A percentile compares a stretch with the other conserved stretches of the same genome.
phyloP scores from a whole-genome alignment of 2,797 vertebrate species.

The Cryptoblepharus egeriae region DNA sequence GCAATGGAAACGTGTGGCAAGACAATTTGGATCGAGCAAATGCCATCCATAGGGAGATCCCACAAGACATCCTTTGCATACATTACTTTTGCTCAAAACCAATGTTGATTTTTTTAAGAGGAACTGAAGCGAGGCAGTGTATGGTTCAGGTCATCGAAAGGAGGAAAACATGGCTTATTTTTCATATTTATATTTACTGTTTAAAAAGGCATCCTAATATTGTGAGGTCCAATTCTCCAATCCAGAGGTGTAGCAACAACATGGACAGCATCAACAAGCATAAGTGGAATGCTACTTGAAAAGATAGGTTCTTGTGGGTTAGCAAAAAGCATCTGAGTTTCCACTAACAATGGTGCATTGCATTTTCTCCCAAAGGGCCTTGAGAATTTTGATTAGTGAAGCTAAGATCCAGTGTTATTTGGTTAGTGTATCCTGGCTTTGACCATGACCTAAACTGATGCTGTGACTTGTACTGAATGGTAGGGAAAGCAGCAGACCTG shows the following conservation, averaged over 20 bases:
- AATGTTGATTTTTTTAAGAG: background rate
- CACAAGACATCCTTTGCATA: background rate
- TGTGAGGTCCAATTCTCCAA: background rate
- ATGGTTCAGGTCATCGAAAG: background rate
- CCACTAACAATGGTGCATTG: background rate
- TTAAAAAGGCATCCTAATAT: too few relatives aligned
- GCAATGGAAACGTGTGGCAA: conserved; percentile 12
- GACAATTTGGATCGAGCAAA: background rate
- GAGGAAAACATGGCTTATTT: background rate
- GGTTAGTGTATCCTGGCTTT: background rate
- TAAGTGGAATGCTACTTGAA: too few relatives aligned
- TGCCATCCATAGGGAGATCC: background rate
- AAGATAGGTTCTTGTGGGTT: background rate
- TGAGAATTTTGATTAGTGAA: background rate
- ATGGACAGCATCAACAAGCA: background rate
- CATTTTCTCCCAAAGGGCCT: too few relatives aligned
- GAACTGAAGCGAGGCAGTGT: background rate
- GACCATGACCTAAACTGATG: too few relatives aligned
- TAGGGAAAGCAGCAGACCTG: too few relatives aligned
- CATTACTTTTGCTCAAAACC: background rate
- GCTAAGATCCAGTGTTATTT: background rate
- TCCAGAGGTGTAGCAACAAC: background rate
- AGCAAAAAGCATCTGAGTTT: background rate
- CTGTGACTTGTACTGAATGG: too few relatives aligned
- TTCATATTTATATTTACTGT: background rate